These are phyloP conservation scores for Andrena bicolor DNA, from an alignment of 2,888 invertebrate species.

Conservation along the genomic window DNA sequence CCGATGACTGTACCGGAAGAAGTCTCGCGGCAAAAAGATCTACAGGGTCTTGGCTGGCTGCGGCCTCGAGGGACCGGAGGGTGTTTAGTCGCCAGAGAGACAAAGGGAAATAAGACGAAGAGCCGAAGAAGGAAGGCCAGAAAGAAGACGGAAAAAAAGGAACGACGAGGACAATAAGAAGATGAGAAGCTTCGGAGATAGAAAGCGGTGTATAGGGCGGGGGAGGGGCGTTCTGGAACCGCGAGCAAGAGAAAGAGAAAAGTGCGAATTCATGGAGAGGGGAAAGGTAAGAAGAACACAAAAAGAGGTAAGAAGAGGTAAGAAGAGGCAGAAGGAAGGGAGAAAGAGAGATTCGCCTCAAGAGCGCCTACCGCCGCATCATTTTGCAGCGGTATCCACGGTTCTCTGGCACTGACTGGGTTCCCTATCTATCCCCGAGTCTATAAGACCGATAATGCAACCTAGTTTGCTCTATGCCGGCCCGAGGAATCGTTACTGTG, in stretches of 20 bases:
- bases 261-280: constrained; percentile 32
- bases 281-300: constrained; percentile 2
- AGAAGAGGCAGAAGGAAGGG: background rate
- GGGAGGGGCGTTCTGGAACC: constrained; percentile 5
- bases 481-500: constrained; percentile 59
- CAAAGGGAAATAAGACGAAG: constrained; percentile 75
- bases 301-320: background rate
- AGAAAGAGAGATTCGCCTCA: constrained; percentile 42
- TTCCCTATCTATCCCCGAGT: constrained; percentile 52
- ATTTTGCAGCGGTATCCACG: constrained; percentile 36
- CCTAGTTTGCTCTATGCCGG: constrained; percentile 56
- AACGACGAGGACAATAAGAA: constrained; percentile 51
- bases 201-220: constrained; percentile 47
- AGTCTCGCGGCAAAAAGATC: constrained; percentile 71
- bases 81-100: constrained; percentile 72
- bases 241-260: constrained; percentile 35
- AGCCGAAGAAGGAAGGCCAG: constrained; percentile 38
- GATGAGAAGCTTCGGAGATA: constrained; percentile 58
- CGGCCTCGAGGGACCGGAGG: constrained; percentile 65
- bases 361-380: constrained; percentile 36
- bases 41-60: constrained; percentile 65
- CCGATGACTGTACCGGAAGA: constrained; percentile 77
- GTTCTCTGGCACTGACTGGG: constrained; percentile 35
- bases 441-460: constrained; percentile 67
- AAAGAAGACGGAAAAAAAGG: constrained; percentile 23